Conservation (phyloP, 2,888 invertebrate genomes). For the Isotomurus palustris region DNA sequence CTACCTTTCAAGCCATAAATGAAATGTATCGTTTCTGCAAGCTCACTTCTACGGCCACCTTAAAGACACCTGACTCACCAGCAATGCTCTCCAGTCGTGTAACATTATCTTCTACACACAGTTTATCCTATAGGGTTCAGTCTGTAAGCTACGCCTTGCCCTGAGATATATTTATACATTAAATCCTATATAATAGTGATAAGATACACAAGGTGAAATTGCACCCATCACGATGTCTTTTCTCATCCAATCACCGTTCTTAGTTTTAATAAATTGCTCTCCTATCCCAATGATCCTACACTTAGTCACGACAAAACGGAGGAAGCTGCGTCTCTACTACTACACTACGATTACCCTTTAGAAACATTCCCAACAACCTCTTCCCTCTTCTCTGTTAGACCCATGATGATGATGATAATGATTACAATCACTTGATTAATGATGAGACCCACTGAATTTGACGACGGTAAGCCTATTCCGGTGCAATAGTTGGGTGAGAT, state of each 20-base stretch:
- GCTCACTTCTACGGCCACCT: neutral
- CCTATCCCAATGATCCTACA: neutral
- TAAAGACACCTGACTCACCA: neutral
- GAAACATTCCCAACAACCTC: neutral
- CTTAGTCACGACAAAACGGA: neutral
- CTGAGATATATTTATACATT: no score
- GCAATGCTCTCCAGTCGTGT: neutral
- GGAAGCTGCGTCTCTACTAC: neutral
- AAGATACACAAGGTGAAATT: no score
- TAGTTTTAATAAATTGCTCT: slow-evolving; percentile 6
- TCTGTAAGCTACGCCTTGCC: no score
- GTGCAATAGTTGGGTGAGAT: slow-evolving; percentile 40
- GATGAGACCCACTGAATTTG: slow-evolving; percentile 43
- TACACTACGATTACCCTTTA: neutral
- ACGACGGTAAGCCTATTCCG: slow-evolving; percentile 42
- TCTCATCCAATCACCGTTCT: neutral
- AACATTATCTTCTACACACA: no score
- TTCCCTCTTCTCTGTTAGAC: neutral
- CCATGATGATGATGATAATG: slow-evolving; percentile 18
- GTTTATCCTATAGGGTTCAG: no score
- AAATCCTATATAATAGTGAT: no score
- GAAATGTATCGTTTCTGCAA: neutral
- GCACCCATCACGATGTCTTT: no score
- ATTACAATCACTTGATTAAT: slow-evolving; percentile 46
- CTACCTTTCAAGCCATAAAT: slow-evolving; percentile 1